Conservation (phyloP, 2,797 vertebrate species). For the Sebastolobus altivelis region DNA sequence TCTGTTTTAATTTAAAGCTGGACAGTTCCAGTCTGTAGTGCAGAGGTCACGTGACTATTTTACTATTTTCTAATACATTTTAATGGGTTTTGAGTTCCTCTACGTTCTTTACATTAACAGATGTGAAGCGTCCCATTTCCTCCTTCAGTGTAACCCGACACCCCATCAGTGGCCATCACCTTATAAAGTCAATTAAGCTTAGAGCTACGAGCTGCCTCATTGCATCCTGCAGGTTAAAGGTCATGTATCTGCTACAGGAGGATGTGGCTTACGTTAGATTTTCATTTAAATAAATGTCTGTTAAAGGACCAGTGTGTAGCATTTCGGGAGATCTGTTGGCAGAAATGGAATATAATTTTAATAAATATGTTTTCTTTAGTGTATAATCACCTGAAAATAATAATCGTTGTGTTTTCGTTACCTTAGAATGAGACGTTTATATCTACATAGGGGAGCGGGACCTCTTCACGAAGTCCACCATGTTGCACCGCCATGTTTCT, state of each 20-base stretch:
- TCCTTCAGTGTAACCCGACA: conserved; percentile 51
- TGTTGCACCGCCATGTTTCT: no score
- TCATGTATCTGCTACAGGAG: conserved; percentile 23
- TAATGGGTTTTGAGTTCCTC: conserved; percentile 18
- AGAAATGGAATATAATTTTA: no score
- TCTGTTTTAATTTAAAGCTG: conserved; percentile 84
- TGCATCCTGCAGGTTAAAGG: conserved; percentile 39
- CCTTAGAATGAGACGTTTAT: no score
- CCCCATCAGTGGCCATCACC: conserved; percentile 27
- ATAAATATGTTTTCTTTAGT: no score
- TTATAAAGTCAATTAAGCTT: conserved; percentile 66
- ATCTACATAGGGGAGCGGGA: no score
- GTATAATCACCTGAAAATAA: no score
- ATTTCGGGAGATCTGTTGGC: no score
- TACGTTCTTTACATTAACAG: conserved; percentile 41
- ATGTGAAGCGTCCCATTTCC: conserved; percentile 24
- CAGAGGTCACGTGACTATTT: conserved; percentile 20
- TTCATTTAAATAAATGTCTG: background rate
- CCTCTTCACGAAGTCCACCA: no score
- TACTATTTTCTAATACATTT: background rate
- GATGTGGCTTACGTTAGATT: background rate
- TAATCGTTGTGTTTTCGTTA: no score
- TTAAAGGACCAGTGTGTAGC: no score
- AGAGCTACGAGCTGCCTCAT: conserved; percentile 50
- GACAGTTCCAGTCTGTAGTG: conserved; percentile 34